Evolutionary conservation across 1,140 invertebrate genomes (phyloP), one percentile per base, ranked within the genome.

Genomic region (Berghia stephanieae): DNA sequence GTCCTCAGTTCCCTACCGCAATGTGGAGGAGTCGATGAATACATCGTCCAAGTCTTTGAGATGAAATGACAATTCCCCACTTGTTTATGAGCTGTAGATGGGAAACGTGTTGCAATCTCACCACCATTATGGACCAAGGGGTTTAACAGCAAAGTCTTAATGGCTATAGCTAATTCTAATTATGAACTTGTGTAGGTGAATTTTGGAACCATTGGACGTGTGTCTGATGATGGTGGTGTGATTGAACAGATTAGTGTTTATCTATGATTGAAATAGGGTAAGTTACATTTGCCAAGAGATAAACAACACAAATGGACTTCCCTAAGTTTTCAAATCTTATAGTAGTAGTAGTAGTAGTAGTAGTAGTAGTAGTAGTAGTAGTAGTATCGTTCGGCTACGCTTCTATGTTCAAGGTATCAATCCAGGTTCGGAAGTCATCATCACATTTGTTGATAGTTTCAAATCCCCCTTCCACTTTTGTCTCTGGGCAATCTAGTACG

Each of bases 11-110:
- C n/a, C n/a, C n/a, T n/a, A n/a, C n/a, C n/a, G n/a, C n/a, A n/a
- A n/a, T n/a, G n/a, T n/a, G n/a, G n/a, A n/a, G n/a, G n/a, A n/a
- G n/a, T n/a, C n/a, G n/a, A n/a, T n/a, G n/a, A n/a, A 18, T 10
- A 63, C 27, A 10, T 10, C 5, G 13, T 31, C 38, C 38, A 34
- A 40, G 27, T 82, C 27, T 91, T 90, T 79, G 42, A 82, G 31
- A 40, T 79, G 13, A 80, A 71, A 63, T 90, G 88, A 87, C 84
- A 91, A 76, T 87, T 90, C 77, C 88, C 88, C n/a, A 85, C 88
- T 78, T 89, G 84, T 78, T 36, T 83, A 27, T 88, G 87, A 21
- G 86, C 87, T 5, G 70, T 90, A 42, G 75, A 82, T 66, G 81
- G 79, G 3, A 82, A 82, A 57, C 79, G 79, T 68, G 40, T 82